Evolutionary conservation across 1,140 invertebrate genomes (phyloP), one percentile per base, ranked within the genome.

Genomic region (Plectrocnemia conspersa): DNA sequence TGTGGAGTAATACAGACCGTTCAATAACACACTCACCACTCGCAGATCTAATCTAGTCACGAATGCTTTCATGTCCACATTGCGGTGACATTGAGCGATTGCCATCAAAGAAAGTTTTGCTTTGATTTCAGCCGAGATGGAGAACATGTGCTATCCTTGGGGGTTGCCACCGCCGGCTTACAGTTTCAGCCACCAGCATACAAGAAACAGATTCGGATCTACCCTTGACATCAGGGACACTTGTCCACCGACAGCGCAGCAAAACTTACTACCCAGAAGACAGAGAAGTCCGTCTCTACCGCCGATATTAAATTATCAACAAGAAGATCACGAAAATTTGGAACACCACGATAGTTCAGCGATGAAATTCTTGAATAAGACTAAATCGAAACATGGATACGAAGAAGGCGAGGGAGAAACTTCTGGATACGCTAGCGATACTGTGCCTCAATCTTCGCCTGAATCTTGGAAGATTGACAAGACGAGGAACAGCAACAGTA

Each of bases 371-470:
- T 6, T 3, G 2, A 13, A 25, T 5, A 38, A 38, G 7, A n/a
- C n/a, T n/a, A 27, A 50, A 15, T 33, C 2, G n/a, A 71, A 75
- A 52, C 63, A 71, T 56, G 71, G 74, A 32, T 63, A 71, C 3
- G 73, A 73, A 60, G 82, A 82, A 52, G 77, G 78, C 18, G 83
- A 80, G 64, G 80, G 79, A 1, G 80, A 85, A 56, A 85, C 84
- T 52, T 85, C 83, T 21, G 84, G 83, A 13, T 86, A 86, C 64
- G 83, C 81, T 11, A 86, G 84, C 63, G 84, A 86, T 58, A 83
- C 79, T 22, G 66, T 79, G 1, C 81, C 76, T 49, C 70, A 75
- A 53, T 64, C 21, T 53, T 62, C 32, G 52, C 70, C 58, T 36
- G 68, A 56, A 64, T 64, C 32, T 35, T 63, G 49, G 59, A 48